phyloP scores from a whole-genome alignment of 2,888 invertebrate species.

The Noctua janthe region DNA sequence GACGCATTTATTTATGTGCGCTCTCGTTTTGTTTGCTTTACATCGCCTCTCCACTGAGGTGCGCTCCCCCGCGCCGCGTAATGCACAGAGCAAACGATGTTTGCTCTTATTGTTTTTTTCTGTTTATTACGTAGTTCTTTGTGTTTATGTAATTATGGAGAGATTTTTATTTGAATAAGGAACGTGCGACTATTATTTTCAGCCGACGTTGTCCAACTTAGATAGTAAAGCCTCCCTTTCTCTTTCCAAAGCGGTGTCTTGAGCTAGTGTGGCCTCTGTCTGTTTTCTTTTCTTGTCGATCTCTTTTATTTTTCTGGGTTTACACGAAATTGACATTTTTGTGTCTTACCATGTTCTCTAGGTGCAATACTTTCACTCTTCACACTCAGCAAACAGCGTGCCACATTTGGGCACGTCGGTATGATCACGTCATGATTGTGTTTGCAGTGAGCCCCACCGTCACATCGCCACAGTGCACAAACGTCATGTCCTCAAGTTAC shows the following conservation, averaged over 20 bases:
- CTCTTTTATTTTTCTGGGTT: not conserved
- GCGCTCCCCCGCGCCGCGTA: slow-evolving; percentile 7
- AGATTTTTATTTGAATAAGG: not conserved
- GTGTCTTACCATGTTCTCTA: not conserved
- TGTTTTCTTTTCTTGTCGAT: not conserved
- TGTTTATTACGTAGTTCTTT: slow-evolving; percentile 23
- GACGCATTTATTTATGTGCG: slow-evolving; percentile 60
- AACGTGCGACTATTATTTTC: not conserved
- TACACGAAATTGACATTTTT: not conserved
- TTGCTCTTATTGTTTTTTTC: slow-evolving; percentile 25
- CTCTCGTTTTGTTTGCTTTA: slow-evolving; percentile 58
- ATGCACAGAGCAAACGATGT: slow-evolving; percentile 19
- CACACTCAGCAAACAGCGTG: not conserved
- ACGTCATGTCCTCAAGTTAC: slow-evolving; percentile 30
- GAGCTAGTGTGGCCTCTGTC: not conserved
- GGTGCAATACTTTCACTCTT: not conserved
- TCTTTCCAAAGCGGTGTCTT: not conserved
- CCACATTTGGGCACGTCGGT: not conserved
- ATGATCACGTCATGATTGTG: slow-evolving; percentile 11
- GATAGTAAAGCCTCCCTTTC: not conserved
- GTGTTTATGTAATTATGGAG: slow-evolving; percentile 7
- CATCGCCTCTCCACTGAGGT: slow-evolving; percentile 52
- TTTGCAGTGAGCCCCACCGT: slow-evolving; percentile 11
- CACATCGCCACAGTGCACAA: not conserved
- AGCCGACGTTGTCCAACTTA: not conserved